phyloP scores from a whole-genome alignment of 2,113 vertebrate genomes.

The Seriola quinqueradiata region DNA sequence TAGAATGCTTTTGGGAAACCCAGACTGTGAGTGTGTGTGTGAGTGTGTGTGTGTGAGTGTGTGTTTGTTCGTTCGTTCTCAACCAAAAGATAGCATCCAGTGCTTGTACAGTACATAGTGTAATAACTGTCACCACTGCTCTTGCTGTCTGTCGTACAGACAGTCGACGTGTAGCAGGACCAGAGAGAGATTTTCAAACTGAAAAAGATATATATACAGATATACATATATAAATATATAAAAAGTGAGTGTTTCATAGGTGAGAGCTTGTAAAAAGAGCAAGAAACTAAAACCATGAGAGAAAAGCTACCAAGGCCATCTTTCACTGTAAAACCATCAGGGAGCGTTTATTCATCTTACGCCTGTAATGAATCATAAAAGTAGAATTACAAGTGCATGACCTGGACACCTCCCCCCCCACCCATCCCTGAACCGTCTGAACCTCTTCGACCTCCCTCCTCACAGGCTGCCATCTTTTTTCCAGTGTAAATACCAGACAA shows the following conservation, averaged over 20 bases:
- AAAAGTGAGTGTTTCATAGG: conserved; percentile 55
- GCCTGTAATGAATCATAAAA: conserved; percentile 63
- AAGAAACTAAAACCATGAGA: conserved; percentile 41
- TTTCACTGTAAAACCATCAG: conserved; percentile 63
- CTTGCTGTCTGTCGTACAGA: conserved; percentile 38
- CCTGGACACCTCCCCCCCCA: conserved; percentile 30
- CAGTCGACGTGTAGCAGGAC: conserved; percentile 38
- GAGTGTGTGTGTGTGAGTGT: background rate
- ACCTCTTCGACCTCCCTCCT: conserved; percentile 59
- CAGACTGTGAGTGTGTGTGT: conserved; percentile 26
- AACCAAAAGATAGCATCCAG: conserved; percentile 60
- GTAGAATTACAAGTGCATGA: conserved; percentile 77
- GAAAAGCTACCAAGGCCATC: conserved; percentile 47
- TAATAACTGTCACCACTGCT: conserved; percentile 41
- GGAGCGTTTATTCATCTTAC: conserved; percentile 62
- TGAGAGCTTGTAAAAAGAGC: conserved; percentile 59
- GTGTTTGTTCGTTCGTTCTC: background rate
- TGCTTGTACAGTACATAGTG: conserved; percentile 53
- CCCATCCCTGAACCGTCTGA: conserved; percentile 27
- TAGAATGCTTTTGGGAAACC: conserved; percentile 49
- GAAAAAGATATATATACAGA: conserved; percentile 38
- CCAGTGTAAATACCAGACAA: conserved; percentile 89
- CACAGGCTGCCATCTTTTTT: conserved; percentile 71
- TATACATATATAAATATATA: conserved; percentile 46
- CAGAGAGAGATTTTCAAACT: conserved; percentile 44